A percentile compares a stretch with the other conserved stretches of the same genome.
phyloP scores from a whole-genome alignment of 35 echinoderm and acorn worm genomes.

The Diadema setosum region DNA sequence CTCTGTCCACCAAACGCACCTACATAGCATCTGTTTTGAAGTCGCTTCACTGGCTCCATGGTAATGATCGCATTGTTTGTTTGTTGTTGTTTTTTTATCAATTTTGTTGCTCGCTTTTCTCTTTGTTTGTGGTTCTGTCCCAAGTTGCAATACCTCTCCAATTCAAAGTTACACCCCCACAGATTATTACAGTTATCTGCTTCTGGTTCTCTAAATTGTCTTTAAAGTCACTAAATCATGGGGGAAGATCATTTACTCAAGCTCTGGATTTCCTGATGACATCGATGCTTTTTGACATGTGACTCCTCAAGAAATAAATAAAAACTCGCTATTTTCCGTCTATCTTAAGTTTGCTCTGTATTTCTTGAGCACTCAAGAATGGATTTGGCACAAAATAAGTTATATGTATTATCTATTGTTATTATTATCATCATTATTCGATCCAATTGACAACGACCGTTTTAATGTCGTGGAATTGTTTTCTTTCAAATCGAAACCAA shows the following conservation, averaged over 20 bases:
- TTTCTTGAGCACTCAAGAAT: not conserved
- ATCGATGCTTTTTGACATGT: not conserved
- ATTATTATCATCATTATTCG: not conserved
- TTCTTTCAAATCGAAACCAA: too few relatives aligned
- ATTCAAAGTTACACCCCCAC: not conserved
- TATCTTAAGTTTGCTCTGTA: not conserved
- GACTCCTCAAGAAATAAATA: not conserved
- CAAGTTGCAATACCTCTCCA: too few relatives aligned
- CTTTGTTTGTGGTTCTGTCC: not conserved
- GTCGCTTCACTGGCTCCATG: not conserved
- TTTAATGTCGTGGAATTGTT: too few relatives aligned
- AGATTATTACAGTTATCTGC: not conserved
- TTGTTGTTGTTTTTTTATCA: too few relatives aligned
- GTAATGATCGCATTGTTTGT: too few relatives aligned
- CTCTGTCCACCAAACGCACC: not conserved
- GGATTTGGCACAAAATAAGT: not conserved
- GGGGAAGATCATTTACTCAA: too few relatives aligned
- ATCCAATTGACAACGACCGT: too few relatives aligned
- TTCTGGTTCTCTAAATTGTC: too few relatives aligned
- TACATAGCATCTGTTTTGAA: not conserved
- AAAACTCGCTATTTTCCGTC: not conserved
- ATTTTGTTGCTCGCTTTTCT: not conserved
- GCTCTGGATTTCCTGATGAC: not conserved
- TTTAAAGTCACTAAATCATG: too few relatives aligned
- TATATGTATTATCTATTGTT: not conserved